A percentile compares a stretch with the other conserved stretches of the same genome.
These are phyloP conservation scores for Ataeniobius toweri DNA, from an alignment of 2,797 vertebrate species.

Conservation along the genomic window DNA sequence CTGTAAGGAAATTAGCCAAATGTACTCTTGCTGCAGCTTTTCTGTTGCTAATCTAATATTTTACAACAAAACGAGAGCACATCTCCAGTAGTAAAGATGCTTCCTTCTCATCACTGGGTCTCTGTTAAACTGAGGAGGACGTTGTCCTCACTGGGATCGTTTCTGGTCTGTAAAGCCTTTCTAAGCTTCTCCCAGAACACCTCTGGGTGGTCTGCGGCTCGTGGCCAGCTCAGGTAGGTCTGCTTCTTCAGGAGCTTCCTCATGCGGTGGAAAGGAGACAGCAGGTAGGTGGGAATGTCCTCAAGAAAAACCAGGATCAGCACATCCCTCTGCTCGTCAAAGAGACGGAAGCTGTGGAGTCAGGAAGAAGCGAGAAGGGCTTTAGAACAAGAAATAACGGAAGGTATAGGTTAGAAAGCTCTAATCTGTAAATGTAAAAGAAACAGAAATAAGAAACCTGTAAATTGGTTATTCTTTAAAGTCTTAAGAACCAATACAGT, in stretches of 20 bases:
- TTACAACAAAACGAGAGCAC: not conserved
- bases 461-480: not conserved
- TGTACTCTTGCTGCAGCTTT: too few species aligned
- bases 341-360: constrained; percentile 70
- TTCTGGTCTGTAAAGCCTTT: constrained; percentile 59
- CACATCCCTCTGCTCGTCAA: constrained; percentile 80
- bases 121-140: not conserved
- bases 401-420: not conserved
- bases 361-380: not conserved
- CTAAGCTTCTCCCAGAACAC: constrained; percentile 81
- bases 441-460: not conserved
- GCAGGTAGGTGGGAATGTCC: constrained; percentile 66
- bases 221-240: constrained; percentile 79
- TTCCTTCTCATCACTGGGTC: not conserved
- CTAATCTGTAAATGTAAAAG: not conserved
- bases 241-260: constrained; percentile 75
- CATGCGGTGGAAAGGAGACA: constrained; percentile 78
- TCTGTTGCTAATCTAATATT: not conserved
- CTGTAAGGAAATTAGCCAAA: too few species aligned
- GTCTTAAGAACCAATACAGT: not conserved
- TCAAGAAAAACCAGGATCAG: constrained; percentile 78
- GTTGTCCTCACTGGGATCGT: constrained; percentile 17
- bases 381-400: not conserved
- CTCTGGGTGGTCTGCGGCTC: constrained; percentile 35
- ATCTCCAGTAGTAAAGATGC: not conserved